phyloP scores from a whole-genome alignment of 1,140 invertebrate species.

The Hylaeus volcanicus region DNA sequence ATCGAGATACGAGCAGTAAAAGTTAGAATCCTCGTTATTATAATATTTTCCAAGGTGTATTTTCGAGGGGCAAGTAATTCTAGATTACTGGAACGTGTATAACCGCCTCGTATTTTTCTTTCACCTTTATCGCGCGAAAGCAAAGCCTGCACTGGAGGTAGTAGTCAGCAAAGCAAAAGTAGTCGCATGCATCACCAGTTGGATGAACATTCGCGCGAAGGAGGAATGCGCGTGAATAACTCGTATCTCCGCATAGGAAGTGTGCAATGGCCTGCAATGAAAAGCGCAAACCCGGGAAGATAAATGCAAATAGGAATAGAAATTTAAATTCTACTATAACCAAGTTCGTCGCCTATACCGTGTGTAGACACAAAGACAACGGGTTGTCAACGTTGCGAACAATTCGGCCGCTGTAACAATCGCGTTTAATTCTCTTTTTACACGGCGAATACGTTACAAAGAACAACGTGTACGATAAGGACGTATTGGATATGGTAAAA shows the following conservation, averaged over 20 bases:
- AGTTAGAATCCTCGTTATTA: background rate
- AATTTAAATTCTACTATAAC: background rate
- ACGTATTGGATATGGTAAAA: too few species aligned
- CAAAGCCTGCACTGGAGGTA: background rate
- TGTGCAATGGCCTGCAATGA: background rate
- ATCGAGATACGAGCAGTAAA: too few species aligned
- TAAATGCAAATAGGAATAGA: background rate
- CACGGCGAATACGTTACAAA: too few species aligned
- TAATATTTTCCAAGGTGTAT: background rate
- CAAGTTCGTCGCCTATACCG: background rate
- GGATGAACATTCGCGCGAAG: conserved; percentile 1
- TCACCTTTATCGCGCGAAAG: conserved; percentile 6
- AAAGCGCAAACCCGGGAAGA: background rate
- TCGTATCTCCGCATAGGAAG: conserved; percentile 7
- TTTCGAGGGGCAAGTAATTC: background rate
- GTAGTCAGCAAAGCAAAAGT: conserved; percentile 17
- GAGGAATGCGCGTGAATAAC: conserved; percentile 17
- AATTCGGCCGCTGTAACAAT: background rate
- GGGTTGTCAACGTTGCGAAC: background rate
- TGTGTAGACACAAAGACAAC: background rate
- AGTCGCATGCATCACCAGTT: background rate
- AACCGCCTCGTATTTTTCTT: background rate
- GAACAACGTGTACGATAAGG: too few species aligned
- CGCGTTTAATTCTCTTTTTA: background rate
- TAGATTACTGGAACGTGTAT: background rate